A percentile compares a stretch with the other conserved stretches of the same genome.
These are phyloP conservation scores for Chrysolina oricalcia DNA, from an alignment of 2,888 invertebrate genomes.

Conservation along the genomic window DNA sequence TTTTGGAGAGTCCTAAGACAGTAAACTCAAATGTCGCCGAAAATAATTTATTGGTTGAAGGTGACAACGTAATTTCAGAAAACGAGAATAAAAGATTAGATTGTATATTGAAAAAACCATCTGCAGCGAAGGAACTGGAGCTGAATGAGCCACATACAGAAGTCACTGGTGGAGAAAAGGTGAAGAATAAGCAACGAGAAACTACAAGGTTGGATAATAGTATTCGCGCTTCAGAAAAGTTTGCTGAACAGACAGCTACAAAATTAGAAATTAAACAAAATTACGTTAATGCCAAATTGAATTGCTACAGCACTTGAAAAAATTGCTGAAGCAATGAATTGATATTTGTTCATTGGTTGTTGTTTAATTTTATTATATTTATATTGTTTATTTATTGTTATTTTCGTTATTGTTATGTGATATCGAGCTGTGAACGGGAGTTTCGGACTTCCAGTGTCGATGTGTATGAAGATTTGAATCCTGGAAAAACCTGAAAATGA, in stretches of 20 bases:
- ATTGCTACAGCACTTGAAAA: slow-evolving; percentile 16
- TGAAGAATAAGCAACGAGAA: slow-evolving; percentile 5
- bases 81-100: slow-evolving; percentile 12
- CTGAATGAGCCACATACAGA: slow-evolving; percentile 15
- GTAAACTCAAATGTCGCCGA: not conserved
- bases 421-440: not conserved
- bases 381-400: too few relatives aligned
- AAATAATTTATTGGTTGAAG: too few relatives aligned
- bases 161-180: slow-evolving; percentile 4
- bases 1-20: slow-evolving; percentile 1
- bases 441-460: not conserved
- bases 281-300: slow-evolving; percentile 5
- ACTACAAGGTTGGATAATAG: slow-evolving; percentile 13
- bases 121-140: not conserved
- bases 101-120: slow-evolving; percentile 1
- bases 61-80: slow-evolving; percentile 1
- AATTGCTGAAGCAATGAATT: slow-evolving; percentile 19
- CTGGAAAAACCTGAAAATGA: too few relatives aligned
- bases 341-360: slow-evolving; percentile 2
- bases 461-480: too few relatives aligned
- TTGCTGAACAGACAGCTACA: slow-evolving; percentile 10
- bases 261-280: slow-evolving; percentile 7
- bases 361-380: not conserved
- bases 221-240: slow-evolving; percentile 5
- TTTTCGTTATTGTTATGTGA: not conserved